phyloP scores from a whole-genome alignment of 92 coral and sea anemone species.

The Parazoanthus atlanticus region DNA sequence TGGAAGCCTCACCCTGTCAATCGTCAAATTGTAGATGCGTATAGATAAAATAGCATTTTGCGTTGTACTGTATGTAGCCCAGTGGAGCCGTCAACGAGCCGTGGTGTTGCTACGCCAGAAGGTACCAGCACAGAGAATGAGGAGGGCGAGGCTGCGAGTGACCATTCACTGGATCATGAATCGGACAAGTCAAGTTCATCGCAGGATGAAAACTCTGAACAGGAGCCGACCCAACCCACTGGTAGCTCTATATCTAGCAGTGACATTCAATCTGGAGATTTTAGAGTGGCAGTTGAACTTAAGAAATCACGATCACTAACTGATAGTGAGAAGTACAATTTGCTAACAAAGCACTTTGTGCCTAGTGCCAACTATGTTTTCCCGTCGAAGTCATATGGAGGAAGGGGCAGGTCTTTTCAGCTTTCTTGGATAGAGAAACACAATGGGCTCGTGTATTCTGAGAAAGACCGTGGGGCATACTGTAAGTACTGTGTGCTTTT shows the following conservation, averaged over 20 bases:
- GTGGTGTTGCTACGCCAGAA: conserved; percentile 25
- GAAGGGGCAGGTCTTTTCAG: conserved; percentile 47
- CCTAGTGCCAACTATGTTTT: conserved; percentile 40
- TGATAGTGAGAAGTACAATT: conserved; percentile 37
- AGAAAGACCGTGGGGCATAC: conserved; percentile 45
- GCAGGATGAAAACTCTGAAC: conserved; percentile 11
- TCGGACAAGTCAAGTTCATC: conserved; percentile 15
- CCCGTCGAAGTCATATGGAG: conserved; percentile 31
- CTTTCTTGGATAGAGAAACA: conserved; percentile 43
- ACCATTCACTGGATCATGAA: not conserved
- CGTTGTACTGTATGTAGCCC: conserved; percentile 24
- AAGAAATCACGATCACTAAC: conserved; percentile 48
- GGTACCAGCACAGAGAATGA: not conserved
- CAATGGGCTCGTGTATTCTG: conserved; percentile 52
- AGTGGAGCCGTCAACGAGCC: conserved; percentile 22
- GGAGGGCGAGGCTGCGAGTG: conserved; percentile 10
- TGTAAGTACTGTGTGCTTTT: conserved; percentile 46
- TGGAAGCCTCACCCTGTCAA: too few species aligned
- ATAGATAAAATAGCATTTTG: conserved; percentile 14
- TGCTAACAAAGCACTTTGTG: conserved; percentile 49
- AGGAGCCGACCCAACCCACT: conserved; percentile 20
- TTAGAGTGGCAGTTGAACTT: conserved; percentile 42
- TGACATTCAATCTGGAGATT: conserved; percentile 27
- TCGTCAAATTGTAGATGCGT: conserved; percentile 7
- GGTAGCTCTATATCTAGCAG: conserved; percentile 15